Evolutionary conservation across 2,797 vertebrate species (phyloP), one percentile per base, ranked within the genome.

Genomic region (Cryptoprocta ferox): DNA sequence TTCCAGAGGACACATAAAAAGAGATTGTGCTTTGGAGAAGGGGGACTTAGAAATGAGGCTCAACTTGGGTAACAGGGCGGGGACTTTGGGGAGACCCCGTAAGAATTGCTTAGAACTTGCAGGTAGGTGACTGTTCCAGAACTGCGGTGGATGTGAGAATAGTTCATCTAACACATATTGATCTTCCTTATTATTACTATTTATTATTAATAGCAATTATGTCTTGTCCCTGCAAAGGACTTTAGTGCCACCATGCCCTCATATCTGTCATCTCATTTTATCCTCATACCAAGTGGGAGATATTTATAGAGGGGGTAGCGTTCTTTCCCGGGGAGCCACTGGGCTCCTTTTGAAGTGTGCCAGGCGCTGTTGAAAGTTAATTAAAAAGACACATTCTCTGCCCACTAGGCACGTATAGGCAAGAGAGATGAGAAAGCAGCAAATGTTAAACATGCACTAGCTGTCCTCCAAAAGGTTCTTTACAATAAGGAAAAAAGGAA

Each of bases 1-100:
- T 88, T 95, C 96, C 42, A 89, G 88, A 96, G 65, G 94, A n/a
- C 76, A 35, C 61, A 68, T 95, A 56, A 59, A 97, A 93, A 94
- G 87, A 95, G 95, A 68, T 2, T 3, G 89, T 50, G 37, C 92
- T 0, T 0, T 3, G 89, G 92, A 56, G 90, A 84, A 91, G 8
- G 9, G 71, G 83, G 97, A 59, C 94, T 86, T 6, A 65, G 84
- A 97, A 95, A 53, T 1, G 65, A 96, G 95, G 89, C 79, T 76
- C 56, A 32, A 78, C 42, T 37, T 39, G 84, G 78, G 88, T 45
- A 61, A 85, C 78, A n/a, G 89, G 93, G 56, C 79, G 16, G 65
- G 56, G 42, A 18, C 42, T 68, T 92, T 6, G 37, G 78, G 19
- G 45, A 91, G 89, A 61, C 45, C 11, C 89, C 3, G 45, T 18